These are phyloP conservation scores for Melozone crissalis DNA, from an alignment of 2,113 vertebrate genomes.

Conservation along the genomic window DNA sequence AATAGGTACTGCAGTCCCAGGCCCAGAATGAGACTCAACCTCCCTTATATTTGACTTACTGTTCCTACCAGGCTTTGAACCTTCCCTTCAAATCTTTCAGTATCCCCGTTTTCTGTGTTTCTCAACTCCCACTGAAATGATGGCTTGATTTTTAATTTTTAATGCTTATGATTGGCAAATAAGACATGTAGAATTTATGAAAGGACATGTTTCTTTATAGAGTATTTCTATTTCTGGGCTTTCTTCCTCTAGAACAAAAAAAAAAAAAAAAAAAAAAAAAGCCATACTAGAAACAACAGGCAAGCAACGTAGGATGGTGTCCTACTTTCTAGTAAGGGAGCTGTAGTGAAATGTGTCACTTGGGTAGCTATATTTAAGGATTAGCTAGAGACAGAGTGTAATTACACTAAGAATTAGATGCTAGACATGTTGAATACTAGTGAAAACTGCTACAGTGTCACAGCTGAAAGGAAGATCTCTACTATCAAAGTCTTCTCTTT, in stretches of 20 bases:
- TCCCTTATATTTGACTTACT: not conserved
- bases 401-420: slow-evolving; percentile 13
- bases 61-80: not conserved
- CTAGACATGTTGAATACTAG: not conserved
- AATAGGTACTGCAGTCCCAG: not conserved
- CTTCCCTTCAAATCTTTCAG: not conserved
- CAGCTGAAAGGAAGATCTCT: not conserved
- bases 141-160: not conserved
- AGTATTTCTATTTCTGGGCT: not conserved
- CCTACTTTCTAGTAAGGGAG: slow-evolving; percentile 1
- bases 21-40: not conserved
- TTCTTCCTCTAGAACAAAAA: not conserved
- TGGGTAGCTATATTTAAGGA: not conserved
- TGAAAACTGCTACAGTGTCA: not conserved
- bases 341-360: not conserved
- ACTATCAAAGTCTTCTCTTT: not conserved
- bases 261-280: not conserved
- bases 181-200: not conserved
- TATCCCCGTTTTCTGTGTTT: not conserved
- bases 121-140: not conserved
- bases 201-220: not conserved
- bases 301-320: not conserved
- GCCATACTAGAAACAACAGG: not conserved
- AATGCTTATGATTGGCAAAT: not conserved
- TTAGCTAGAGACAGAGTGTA: not conserved